Evolutionary conservation across 2,113 vertebrate genomes (phyloP).

Genomic region (Camarhynchus parvulus): DNA sequence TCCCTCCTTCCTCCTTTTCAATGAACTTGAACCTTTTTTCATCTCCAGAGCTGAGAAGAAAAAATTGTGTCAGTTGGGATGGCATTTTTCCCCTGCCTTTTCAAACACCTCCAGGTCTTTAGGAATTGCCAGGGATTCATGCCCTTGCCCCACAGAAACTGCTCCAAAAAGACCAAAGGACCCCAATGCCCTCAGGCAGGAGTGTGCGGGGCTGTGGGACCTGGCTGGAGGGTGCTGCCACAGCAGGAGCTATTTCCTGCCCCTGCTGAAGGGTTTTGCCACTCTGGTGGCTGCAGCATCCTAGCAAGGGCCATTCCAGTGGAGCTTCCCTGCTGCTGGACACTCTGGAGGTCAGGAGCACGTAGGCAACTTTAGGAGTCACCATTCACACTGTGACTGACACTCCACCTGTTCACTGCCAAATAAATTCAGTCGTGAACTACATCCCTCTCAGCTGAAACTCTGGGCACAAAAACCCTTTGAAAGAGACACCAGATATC

Average conservation of each 20-base stretch:
- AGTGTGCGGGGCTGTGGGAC: neutral
- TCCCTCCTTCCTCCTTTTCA: neutral
- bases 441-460: neutral
- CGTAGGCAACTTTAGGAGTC: neutral
- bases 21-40: neutral
- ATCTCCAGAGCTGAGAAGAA: neutral
- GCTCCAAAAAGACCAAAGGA: neutral
- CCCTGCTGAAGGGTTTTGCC: neutral
- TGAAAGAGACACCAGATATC: neutral
- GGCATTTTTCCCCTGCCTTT: neutral
- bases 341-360: neutral
- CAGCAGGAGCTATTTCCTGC: neutral
- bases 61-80: neutral
- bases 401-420: neutral
- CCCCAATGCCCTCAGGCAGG: neutral
- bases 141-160: neutral
- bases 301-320: neutral
- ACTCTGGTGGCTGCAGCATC: neutral
- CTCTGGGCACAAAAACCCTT: neutral
- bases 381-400: neutral
- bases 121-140: neutral
- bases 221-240: neutral
- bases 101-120: neutral
- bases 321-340: neutral
- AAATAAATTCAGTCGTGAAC: neutral